Evolutionary conservation across 2,797 vertebrate genomes (phyloP), one percentile per base, ranked within the genome.

Genomic region (Oreortyx pictus): DNA sequence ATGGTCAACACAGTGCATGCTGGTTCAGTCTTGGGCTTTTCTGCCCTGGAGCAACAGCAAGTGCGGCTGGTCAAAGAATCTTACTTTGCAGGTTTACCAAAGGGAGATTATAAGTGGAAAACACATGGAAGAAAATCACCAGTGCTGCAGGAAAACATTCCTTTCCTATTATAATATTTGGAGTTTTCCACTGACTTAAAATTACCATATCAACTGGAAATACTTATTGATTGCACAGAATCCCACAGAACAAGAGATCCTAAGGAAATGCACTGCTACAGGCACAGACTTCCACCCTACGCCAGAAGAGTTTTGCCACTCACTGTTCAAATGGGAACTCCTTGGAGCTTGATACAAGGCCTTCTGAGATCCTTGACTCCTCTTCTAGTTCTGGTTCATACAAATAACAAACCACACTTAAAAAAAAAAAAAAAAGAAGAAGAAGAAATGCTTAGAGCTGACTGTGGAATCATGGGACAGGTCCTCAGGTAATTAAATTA

Each of bases 1-100:
- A 22, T 0, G 4, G 24, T 41, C 50, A 44, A 13, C 2, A 5
- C 24, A 79, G 43, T 1, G 5, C 0, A 0, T 43, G 33, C 67
- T 82, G 66, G 22, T 78, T 77, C 44, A 80, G 47, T 86, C 44
- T 39, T 59, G 1, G 4, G 12, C 56, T 46, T 31, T 43, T 78
- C 31, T 79, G 67, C 19, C 56, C 22, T 72, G 57, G 41, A 81
- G 68, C 39, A 67, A 59, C 25, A 89, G 17, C 23, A 64, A 56
- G 37, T 39, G 25, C 27, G 57, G 14, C 67, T 82, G 50, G 43
- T 57, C 62, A 78, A 75, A 25, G 6, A 29, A 9, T 70, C 17
- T 59, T 68, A 11, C 59, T 83, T 87, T 82, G 35, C 54, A 33
- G 4, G 33, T 57, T 25, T 76, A 17, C 7, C 25, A 25, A 56